Evolutionary conservation across 2,113 vertebrate species (phyloP).

Genomic region (Neomonachus schauinslandi): DNA sequence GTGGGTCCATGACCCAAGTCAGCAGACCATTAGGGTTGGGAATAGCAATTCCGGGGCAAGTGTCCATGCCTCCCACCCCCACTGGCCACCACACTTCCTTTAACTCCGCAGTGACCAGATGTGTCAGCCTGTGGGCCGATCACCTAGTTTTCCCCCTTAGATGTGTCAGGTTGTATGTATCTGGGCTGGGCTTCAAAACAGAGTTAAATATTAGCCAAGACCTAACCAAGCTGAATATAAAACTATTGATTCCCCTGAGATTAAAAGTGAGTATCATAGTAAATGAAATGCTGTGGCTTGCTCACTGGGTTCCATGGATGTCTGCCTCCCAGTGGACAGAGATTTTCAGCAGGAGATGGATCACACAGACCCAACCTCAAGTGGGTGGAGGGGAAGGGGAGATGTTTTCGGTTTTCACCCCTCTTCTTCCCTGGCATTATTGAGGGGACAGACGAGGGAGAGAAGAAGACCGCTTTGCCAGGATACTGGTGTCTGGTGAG

Average conservation of each 20-base stretch:
- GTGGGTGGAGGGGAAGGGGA: not conserved
- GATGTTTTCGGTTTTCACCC: not conserved
- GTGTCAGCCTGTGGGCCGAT: too few species aligned
- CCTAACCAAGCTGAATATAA: not conserved
- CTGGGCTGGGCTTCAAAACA: not conserved
- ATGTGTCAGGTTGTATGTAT: not conserved
- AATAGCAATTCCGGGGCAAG: not conserved
- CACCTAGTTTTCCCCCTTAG: not conserved
- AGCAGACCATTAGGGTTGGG: not conserved
- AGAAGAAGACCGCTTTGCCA: not conserved
- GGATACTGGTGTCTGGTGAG: not conserved
- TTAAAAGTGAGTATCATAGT: not conserved
- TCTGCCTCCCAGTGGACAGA: not conserved
- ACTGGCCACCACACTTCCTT: accelerated
- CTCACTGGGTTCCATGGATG: not conserved
- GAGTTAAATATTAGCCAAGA: conserved; percentile 65
- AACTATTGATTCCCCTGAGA: conserved; percentile 48
- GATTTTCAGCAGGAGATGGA: not conserved
- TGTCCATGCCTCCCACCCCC: not conserved
- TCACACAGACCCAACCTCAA: not conserved
- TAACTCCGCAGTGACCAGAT: not conserved
- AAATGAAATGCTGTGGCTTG: accelerated
- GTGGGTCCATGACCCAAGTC: not conserved
- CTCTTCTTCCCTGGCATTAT: not conserved
- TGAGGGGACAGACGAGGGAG: not conserved